Conservation (phyloP, 2,113 vertebrate species). For the Catharus minimus region DNA sequence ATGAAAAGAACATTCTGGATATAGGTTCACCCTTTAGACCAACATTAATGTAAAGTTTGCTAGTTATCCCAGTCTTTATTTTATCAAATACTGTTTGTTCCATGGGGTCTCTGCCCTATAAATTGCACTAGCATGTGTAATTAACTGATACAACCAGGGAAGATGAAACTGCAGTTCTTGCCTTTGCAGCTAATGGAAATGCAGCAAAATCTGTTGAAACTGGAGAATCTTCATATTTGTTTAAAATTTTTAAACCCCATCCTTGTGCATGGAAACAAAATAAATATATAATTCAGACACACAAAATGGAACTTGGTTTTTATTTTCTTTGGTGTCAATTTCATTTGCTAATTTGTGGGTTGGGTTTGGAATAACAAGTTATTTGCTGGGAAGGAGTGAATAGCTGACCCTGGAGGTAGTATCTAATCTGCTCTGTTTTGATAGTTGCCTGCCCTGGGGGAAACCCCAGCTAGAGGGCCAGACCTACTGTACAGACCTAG, state of each 20-base stretch:
- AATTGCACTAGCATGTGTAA: not conserved
- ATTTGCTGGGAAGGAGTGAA: not conserved
- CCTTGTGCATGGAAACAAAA: not conserved
- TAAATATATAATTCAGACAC: not conserved
- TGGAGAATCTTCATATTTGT: not conserved
- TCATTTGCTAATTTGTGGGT: not conserved
- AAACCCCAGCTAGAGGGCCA: not conserved
- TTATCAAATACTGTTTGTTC: not conserved
- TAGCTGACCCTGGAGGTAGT: not conserved
- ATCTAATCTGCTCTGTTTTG: not conserved
- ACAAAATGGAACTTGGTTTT: not conserved
- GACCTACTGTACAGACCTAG: not conserved
- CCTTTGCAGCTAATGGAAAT: not conserved
- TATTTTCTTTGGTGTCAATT: not conserved
- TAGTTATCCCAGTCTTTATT: not conserved
- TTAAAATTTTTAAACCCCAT: not conserved
- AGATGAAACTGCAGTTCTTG: not conserved
- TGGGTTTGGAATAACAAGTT: not conserved
- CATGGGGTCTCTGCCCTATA: not conserved
- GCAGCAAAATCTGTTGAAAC: not conserved
- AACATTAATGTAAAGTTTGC: not conserved
- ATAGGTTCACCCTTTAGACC: not conserved
- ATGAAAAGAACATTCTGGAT: not conserved
- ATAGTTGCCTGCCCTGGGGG: not conserved
- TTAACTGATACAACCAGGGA: not conserved